Percentiles rank a stretch among this genome's conserved stretches.
Conservation (phyloP, 2,113 vertebrate genomes). For the Acanthochromis polyacanthus region DNA sequence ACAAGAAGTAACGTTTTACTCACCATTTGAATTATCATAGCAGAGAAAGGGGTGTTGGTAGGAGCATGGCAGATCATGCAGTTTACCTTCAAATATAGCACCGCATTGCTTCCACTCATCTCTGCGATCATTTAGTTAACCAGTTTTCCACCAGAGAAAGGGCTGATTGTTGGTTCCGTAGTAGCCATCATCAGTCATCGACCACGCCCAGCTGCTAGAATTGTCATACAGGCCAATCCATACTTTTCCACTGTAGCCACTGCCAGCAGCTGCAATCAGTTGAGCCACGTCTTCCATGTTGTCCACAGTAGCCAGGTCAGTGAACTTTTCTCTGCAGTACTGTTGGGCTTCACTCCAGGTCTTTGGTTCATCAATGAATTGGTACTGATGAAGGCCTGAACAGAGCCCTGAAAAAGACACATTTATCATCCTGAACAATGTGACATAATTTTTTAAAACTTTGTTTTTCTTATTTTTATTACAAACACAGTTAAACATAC, state of each 20-base stretch:
- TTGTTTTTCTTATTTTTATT: no score
- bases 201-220: background rate
- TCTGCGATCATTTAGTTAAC: rapidly evolving
- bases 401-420: slow-evolving; percentile 7
- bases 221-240: background rate
- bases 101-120: background rate
- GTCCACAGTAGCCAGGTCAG: background rate
- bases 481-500: no score
- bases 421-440: no score
- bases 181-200: background rate
- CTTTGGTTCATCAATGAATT: background rate
- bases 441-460: no score
- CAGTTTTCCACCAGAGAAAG: rapidly evolving
- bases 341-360: background rate
- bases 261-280: background rate
- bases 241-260: background rate
- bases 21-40: no score
- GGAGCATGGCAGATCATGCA: rapidly evolving
- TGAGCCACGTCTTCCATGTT: background rate
- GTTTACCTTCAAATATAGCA: rapidly evolving
- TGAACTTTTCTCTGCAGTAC: background rate
- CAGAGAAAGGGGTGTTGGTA: no score
- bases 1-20: no score
- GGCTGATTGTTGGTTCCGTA: no score
- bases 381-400: background rate